Evolutionary conservation across 2,888 invertebrate genomes (phyloP), one percentile per base, ranked within the genome.

Genomic region (Drosophila diplacantha): DNA sequence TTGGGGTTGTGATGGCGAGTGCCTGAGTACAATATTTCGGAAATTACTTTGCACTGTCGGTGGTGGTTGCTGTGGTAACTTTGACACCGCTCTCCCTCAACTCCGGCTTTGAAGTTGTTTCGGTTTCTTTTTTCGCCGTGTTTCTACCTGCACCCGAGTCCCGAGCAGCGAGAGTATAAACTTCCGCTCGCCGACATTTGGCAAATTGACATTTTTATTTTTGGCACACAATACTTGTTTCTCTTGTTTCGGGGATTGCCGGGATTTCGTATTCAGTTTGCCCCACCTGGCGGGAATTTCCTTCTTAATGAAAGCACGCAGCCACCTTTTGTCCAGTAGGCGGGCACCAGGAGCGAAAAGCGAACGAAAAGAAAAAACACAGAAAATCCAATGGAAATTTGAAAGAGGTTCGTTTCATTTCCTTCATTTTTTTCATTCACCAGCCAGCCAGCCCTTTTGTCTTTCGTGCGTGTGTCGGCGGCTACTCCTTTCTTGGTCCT

Each of bases 151-250:
- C 50, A 61, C 50, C 67, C 69, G 54, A 60, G 29, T 26, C 22
- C 26, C 9, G 44, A 34, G 41, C 16, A 20, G 20, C 34, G 43
- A 50, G 63, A 24, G 31, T 43, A 51, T 49, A 35, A 67, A 50
- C 65, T 74, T 72, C 77, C 80, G 72, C 61, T 71, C 41, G 53
- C 61, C 75, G 73, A 66, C 70, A 72, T 73, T 82, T 80, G 82
- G 81, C 83, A 79, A 82, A 79, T 79, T 82, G 83, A 81, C 77
- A 80, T 80, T 79, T 82, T 77, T 80, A 74, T 60, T 62, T 72
- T 73, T 75, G 67, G 52, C 68, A 72, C 68, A 64, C 75, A 74
- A 77, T 68, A 71, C 60, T 73, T 73, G 29, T 65, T 54, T 63
- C 54, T 57, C 35, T 65, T 65, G 57, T 47, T 57, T 65, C 43